Evolutionary conservation across 2,113 vertebrate genomes (phyloP).

Genomic region (Axis porcinus): DNA sequence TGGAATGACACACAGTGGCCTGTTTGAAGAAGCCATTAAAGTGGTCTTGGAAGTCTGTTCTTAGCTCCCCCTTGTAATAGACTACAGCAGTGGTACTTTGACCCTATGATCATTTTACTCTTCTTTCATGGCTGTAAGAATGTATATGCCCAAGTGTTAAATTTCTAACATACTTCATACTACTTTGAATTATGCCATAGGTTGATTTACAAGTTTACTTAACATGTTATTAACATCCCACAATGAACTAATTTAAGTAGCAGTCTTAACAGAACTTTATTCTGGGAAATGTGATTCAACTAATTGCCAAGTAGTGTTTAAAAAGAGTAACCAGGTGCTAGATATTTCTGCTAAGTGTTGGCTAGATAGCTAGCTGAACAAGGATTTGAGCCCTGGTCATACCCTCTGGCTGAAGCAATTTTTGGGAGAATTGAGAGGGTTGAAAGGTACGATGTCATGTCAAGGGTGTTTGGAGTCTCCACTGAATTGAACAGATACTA

Average conservation of each 20-base stretch:
- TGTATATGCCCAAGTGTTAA: neutral
- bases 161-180: neutral
- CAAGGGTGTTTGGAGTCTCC: neutral
- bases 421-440: neutral
- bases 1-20: neutral
- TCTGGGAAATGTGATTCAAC: neutral
- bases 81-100: neutral
- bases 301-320: neutral
- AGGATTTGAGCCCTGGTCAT: neutral
- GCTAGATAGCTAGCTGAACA: neutral
- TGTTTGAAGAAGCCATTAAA: neutral
- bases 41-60: neutral
- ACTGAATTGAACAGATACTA: neutral
- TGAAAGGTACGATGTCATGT: neutral
- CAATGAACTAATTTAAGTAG: neutral
- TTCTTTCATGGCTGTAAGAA: neutral
- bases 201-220: neutral
- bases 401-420: neutral
- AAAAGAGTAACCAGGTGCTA: neutral
- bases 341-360: neutral
- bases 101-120: neutral
- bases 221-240: neutral
- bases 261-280: neutral
- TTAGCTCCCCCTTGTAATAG: neutral
- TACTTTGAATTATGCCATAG: neutral